Base-by-base conservation (phyloP, 1,140 invertebrate genomes). In the Drosophila hydei region DNA sequence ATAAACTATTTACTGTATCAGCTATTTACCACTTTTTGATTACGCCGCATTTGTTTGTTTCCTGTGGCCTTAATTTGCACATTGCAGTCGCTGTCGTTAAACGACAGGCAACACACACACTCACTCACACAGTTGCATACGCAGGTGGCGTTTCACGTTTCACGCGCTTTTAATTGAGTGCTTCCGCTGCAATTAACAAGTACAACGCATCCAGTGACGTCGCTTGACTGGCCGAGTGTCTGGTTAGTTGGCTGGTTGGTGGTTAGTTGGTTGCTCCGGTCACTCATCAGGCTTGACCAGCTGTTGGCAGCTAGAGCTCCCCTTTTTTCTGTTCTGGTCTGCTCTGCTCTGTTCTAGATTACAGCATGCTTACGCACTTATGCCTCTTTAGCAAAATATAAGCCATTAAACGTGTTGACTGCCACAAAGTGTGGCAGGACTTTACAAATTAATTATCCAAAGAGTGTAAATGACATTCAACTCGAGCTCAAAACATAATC, bases 111-210 rank as follows among this genome's bases (percentile, higher is more conserved):
- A 48, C 61, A 61, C 25, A 33, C 16, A 38, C 12, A 55, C 38
- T 43, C n/a, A 52, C 21, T 38, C 7, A 45, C 55, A 51, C 27
- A 47, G 16, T 5, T 30, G 55, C 36, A 69, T 38, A 72, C 48
- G 65, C 80, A 87, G 81, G 83, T 85, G 83, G 77, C 83, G 79
- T 68, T 72, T 75, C 67, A 81, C 81, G 83, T 88, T 88, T 88
- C 84, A 88, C 83, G 83, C 83, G 84, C 83, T 79, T 88, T 88
- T 88, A 88, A 88, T 88, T 88, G 83, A 88, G 83, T 88, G 83
- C 83, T 88, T 88, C 83, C 83, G 83, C 83, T 83, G 83, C 83
- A 88, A 88, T 88, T 88, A 88, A 88, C 83, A 88, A 88, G 75
- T 88, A 81, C 81, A 85, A 79, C 80, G 79, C 68, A 64, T 79